Evolutionary conservation across 2,888 invertebrate genomes (phyloP), one percentile per base, ranked within the genome.

Genomic region (Pachymerium ferrugineum): DNA sequence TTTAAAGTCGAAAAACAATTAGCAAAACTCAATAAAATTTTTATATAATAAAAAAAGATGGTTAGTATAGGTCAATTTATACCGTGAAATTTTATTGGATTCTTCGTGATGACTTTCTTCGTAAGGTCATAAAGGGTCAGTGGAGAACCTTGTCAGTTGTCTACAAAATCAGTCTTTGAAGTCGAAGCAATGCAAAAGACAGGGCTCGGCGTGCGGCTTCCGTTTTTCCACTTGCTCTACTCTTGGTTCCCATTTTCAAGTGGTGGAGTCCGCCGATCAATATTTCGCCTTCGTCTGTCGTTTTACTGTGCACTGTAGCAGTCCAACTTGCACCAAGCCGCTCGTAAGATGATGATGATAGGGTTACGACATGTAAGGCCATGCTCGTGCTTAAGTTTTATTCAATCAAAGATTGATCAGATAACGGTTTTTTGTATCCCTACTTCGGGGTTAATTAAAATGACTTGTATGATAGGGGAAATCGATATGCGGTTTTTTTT

Each of bases 211-310:
- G 47, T 54, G 47, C 19, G 22, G 47, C 47, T 54, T 54, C 47
- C 47, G 47, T 54, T 54, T 54, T 54, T 54, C 47, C 47, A 19
- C 47, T 54, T 19, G n/a, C 19, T 54, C 19, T 54, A 54, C 47
- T 54, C 47, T 54, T 54, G 47, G n/a, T 54, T 54, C 47, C 47
- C 47, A 54, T 54, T 54, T 54, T 54, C 47, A 22, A 54, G 47
- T 54, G 47, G 47, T 54, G 47, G 22, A 54, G 47, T 54, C 47
- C 47, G n/a, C n/a, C n/a, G 47, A 54, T 54, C 47, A 19, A 54
- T 54, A 54, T 54, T 54, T 54, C 19, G 22, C 47, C 47, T 22
- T 54, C 47, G 47, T 19, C 19, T 54, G 19, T 54, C 22, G 47
- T 22, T 54, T 10, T 19, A 22, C 22, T 16, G 19, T n/a, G 6